Evolutionary conservation across 2,113 vertebrate species (phyloP).

Genomic region (Euleptes europaea): DNA sequence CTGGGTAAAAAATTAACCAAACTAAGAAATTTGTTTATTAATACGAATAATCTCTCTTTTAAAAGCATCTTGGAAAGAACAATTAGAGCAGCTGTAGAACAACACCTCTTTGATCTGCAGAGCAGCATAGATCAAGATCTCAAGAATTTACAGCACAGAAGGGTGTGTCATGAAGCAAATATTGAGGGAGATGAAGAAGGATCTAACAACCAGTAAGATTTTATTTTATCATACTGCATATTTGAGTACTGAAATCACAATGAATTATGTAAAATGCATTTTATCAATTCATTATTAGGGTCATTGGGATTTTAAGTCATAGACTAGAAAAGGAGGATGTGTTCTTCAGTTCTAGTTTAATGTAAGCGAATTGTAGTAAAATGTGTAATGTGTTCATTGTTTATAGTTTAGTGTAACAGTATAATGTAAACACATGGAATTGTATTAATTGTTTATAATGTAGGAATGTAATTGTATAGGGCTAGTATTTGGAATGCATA

Average conservation of each 20-base stretch:
- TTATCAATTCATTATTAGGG: background rate
- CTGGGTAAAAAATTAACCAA: background rate
- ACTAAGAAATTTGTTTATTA: background rate
- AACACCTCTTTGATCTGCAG: constrained; percentile 90
- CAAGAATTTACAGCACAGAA: constrained; percentile 72
- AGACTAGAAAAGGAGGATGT: background rate
- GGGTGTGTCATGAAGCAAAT: constrained; percentile 72
- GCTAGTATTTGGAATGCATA: background rate
- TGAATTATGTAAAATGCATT: background rate
- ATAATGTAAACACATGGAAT: background rate
- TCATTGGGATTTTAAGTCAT: background rate
- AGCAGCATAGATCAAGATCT: constrained; percentile 87
- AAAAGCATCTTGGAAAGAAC: constrained; percentile 88
- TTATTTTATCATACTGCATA: background rate
- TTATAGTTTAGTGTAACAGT: background rate
- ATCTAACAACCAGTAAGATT: constrained; percentile 79
- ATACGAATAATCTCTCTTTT: background rate
- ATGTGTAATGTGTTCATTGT: background rate
- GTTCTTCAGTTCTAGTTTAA: background rate
- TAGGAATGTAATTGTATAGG: background rate
- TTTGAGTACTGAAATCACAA: background rate
- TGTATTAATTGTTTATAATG: background rate
- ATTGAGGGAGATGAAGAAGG: constrained; percentile 71
- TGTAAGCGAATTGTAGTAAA: background rate
- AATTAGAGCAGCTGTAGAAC: constrained; percentile 90